Evolutionary conservation across 2,888 invertebrate species (phyloP).

Genomic region (Acanthosepion pharaonis): DNA sequence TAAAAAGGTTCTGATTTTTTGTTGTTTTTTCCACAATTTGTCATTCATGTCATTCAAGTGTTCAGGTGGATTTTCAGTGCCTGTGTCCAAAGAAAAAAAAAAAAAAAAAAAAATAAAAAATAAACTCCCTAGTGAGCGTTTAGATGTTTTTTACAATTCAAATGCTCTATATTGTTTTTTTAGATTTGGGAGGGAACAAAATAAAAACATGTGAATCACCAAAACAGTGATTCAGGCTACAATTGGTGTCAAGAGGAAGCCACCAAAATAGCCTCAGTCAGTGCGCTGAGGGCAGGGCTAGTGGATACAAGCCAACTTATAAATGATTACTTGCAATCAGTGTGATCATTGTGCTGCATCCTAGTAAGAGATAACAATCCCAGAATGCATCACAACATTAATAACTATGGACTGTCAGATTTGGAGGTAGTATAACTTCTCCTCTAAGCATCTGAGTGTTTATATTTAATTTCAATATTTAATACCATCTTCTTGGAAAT

Average conservation of each 20-base stretch:
- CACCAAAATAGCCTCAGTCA: background rate
- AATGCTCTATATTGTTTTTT: background rate
- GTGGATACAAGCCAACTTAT: background rate
- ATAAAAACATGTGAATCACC: background rate
- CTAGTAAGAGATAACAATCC: constrained; percentile 6
- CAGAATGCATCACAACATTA: constrained; percentile 33
- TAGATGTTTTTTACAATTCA: background rate
- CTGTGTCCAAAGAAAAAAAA: background rate
- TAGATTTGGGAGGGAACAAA: background rate
- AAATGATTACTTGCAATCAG: background rate
- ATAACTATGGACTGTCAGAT: constrained; percentile 33
- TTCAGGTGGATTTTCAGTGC: constrained; percentile 18
- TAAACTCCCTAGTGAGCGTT: background rate
- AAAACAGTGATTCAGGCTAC: background rate
- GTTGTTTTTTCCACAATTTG: background rate
- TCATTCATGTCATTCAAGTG: background rate
- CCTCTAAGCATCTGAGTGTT: constrained; percentile 33
- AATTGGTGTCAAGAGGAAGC: background rate
- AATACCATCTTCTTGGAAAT: constrained; percentile 4
- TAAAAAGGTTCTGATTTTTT: background rate
- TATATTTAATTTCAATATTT: constrained; percentile 15
- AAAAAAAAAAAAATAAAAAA: background rate
- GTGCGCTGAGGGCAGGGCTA: background rate
- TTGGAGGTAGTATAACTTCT: background rate
- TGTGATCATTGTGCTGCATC: background rate